These are phyloP conservation scores for Eleutherodactylus coqui DNA, from an alignment of 2,797 vertebrate species.

Conservation along the genomic window DNA sequence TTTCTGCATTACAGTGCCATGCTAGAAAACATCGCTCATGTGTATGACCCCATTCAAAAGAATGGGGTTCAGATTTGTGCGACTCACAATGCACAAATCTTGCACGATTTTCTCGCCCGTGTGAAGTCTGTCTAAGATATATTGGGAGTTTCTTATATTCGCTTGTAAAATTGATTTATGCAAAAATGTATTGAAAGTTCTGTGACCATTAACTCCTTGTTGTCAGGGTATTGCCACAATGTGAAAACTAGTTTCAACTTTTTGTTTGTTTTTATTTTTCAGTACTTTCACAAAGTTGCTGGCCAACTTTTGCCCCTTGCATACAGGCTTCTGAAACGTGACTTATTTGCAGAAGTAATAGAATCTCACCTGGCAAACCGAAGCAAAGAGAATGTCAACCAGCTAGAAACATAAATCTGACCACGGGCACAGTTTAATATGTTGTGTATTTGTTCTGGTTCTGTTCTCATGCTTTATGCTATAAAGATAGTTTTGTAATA, in stretches of 20 bases:
- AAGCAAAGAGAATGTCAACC: slow-evolving; percentile 81
- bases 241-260: not conserved
- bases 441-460: slow-evolving; percentile 27
- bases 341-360: slow-evolving; percentile 89
- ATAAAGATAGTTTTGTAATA: slow-evolving; percentile 61
- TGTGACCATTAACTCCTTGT: not conserved
- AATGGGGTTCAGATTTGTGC: too few species aligned
- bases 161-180: too few species aligned
- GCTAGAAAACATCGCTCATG: too few species aligned
- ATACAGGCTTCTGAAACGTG: slow-evolving; percentile 88
- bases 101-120: too few species aligned
- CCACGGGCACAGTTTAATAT: not conserved
- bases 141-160: too few species aligned
- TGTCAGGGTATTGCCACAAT: not conserved
- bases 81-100: too few species aligned
- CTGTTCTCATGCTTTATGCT: slow-evolving; percentile 26
- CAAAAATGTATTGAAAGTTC: too few species aligned
- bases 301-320: slow-evolving; percentile 93
- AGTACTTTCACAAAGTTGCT: slow-evolving; percentile 94
- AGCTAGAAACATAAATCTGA: slow-evolving; percentile 75
- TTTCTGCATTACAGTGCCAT: too few species aligned
- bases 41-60: too few species aligned
- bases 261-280: slow-evolving; percentile 54
- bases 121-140: too few species aligned
- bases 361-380: slow-evolving; percentile 85